Base-by-base conservation (phyloP, 1,140 invertebrate genomes). In the Magallana angulata region DNA sequence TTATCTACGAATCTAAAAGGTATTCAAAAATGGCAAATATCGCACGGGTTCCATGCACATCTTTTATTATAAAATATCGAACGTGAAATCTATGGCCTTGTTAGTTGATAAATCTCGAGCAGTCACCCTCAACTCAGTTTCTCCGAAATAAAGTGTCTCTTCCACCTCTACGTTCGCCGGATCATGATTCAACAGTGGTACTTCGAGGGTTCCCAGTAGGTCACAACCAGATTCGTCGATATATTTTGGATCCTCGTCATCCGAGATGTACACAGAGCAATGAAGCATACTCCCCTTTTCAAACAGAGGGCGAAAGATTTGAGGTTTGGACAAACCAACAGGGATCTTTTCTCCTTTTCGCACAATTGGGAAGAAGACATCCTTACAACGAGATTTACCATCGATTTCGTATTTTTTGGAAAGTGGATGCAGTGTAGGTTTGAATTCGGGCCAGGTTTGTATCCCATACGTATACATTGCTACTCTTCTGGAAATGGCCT, bases 331-430 rank as follows among this genome's bases (percentile, higher is more conserved):
- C n/a, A 71, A 76, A 8, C 86, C 86, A 62, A 81, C 57, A 5
- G 81, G 82, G 16, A 87, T 83, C 16, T 68, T 7, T 16, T 87
- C 9, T 6, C 86, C 85, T 48, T 83, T 82, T 57, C 48, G 36
- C 11, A 87, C 82, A 56, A 71, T 83, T 68, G 82, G 82, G n/a
- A 83, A 83, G 60, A 87, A 87, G 1, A 87, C 81, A 83, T 87
- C 86, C 82, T 71, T 82, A 57, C 86, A 87, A 56, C 86, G 57
- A 18, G 6, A 18, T 14, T 56, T 76, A 30, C 62, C 81, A 36
- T 24, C 80, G 48, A 87, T 48, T 0, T 59, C 60, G 8, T 56
- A 30, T 60, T 68, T 36, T 57, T 83, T 87, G 57, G n/a, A n/a
- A 24, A 16, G 11, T 11, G 80, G 59, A 68, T 87, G 86, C 56